Conservation (phyloP, 2,113 vertebrate genomes). For the Melanerpes formicivorus region DNA sequence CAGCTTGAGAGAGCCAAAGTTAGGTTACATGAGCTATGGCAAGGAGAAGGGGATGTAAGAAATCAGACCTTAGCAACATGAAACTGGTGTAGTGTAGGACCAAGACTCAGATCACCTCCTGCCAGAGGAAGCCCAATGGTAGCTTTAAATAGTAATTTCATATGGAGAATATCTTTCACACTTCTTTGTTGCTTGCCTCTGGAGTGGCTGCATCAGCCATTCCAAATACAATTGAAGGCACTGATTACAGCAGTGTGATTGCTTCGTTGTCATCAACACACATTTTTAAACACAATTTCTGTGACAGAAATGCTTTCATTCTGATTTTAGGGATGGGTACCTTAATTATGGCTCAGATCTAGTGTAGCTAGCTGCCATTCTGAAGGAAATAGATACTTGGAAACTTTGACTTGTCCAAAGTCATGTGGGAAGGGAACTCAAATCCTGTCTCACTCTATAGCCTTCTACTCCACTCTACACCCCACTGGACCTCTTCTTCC, state of each 20-base stretch:
- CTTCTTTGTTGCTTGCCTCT: neutral
- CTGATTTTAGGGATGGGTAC: neutral
- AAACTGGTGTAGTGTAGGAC: neutral
- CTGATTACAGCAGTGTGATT: slow-evolving; percentile 14
- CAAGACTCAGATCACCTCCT: neutral
- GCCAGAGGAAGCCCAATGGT: neutral
- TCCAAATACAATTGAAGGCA: neutral
- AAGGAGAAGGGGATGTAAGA: neutral
- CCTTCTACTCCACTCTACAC: neutral
- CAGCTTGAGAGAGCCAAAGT: neutral
- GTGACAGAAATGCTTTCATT: neutral
- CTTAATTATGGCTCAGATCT: neutral
- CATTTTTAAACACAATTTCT: neutral
- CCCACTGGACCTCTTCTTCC: neutral
- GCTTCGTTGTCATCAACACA: neutral
- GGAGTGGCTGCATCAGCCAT: neutral
- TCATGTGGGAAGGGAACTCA: neutral
- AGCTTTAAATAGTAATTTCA: neutral
- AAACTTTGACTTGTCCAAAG: neutral
- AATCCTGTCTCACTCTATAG: neutral
- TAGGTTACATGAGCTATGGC: neutral
- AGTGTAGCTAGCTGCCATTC: neutral
- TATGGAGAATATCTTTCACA: neutral
- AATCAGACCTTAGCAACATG: neutral
- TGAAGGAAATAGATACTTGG: neutral